Evolutionary conservation across 92 coral and sea anemone species (phyloP), one percentile per base, ranked within the genome.

Genomic region (Phymanthus crucifer): DNA sequence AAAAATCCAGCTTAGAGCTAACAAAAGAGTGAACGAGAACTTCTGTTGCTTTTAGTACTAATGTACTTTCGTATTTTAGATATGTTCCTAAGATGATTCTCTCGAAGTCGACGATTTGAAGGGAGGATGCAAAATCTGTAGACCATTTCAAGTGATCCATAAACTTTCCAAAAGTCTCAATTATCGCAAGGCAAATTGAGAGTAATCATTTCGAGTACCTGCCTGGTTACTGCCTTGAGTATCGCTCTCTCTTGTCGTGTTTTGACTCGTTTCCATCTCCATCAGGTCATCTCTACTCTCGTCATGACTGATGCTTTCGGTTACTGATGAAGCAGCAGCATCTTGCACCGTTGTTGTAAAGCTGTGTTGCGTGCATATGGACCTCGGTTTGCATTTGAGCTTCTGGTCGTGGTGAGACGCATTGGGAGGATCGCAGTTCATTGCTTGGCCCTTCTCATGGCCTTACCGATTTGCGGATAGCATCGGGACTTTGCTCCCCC

Each of bases 181-280:
- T n/a, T n/a, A n/a, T n/a, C n/a, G n/a, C n/a, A n/a, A n/a, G n/a
- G n/a, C n/a, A n/a, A n/a, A n/a, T n/a, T n/a, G n/a, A n/a, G 61
- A 52, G 61, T 52, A 52, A 52, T 18, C 61, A 52, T 52, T 52
- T 52, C 61, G 61, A 23, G 61, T 18, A 52, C 61, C 19, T 52
- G 19, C 19, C 61, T 18, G 61, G 61, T 52, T 10, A 52, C 61
- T 52, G 61, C 19, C 61, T 52, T 52, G 61, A 52, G 61, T 52
- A 23, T 52, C 61, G 61, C 61, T 52, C 19, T 52, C 61, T 52
- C 61, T 52, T 52, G 61, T 52, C 19, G 61, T 52, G 61, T 23
- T 52, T 52, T 52, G 61, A 52, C 61, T 52, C 61, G 61, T 52
- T 52, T 23, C 61, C 61, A 23, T 52, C 61, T 52, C 19, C 61